Evolutionary conservation across 2,888 invertebrate species (phyloP).

Genomic region (Erebia aethiops): DNA sequence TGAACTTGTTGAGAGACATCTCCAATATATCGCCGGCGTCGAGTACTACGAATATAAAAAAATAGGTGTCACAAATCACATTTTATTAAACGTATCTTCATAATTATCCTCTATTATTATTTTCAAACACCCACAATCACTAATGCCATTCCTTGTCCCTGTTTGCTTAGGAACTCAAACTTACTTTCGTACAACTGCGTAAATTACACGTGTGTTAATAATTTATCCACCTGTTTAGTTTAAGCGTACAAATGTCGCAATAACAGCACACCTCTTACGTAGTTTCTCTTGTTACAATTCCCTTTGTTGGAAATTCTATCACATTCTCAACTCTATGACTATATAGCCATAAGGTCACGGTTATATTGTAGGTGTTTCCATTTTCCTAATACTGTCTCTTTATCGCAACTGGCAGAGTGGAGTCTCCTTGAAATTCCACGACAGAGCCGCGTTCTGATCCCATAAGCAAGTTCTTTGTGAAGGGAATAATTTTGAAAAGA

Average conservation of each 20-base stretch:
- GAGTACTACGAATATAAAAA: too few relatives aligned
- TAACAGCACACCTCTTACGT: slow-evolving; percentile 46
- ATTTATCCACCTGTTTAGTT: slow-evolving; percentile 49
- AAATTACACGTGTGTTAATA: slow-evolving; percentile 38
- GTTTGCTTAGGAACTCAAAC: slow-evolving; percentile 35
- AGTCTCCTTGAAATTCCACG: slow-evolving; percentile 60
- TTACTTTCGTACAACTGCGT: slow-evolving; percentile 27
- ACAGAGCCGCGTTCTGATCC: slow-evolving; percentile 43
- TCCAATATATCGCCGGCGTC: too few relatives aligned
- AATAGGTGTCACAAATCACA: too few relatives aligned
- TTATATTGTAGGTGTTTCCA: slow-evolving; percentile 41
- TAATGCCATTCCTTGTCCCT: slow-evolving; percentile 16
- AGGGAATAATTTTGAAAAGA: slow-evolving; percentile 32
- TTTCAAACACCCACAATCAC: slow-evolving; percentile 24
- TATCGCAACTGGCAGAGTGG: slow-evolving; percentile 62
- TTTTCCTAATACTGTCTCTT: slow-evolving; percentile 55
- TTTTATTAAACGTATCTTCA: neutral
- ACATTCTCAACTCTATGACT: slow-evolving; percentile 41
- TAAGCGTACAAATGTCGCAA: slow-evolving; percentile 53
- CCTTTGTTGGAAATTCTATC: slow-evolving; percentile 52
- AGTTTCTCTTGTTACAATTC: slow-evolving; percentile 57
- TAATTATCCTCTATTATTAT: slow-evolving; percentile 37
- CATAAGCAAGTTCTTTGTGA: slow-evolving; percentile 42
- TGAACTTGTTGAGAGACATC: too few relatives aligned
- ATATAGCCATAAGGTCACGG: slow-evolving; percentile 40